Conservation (phyloP, 2,888 invertebrate genomes). For the Rutpela maculata region DNA sequence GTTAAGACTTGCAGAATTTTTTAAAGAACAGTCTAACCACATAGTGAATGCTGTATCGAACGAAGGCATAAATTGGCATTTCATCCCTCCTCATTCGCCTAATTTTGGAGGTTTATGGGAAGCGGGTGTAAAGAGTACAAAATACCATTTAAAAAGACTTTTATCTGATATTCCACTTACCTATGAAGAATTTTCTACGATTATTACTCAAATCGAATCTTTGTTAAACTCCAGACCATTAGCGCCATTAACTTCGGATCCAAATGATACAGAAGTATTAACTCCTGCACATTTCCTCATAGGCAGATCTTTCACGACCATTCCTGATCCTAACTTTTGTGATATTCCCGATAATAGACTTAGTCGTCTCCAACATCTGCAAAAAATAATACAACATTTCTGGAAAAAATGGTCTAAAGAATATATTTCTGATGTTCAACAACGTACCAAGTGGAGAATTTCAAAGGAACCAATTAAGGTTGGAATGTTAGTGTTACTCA, state of each 20-base stretch:
- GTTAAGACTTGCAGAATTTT: background rate
- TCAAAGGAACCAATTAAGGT: too few species aligned
- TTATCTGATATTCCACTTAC: background rate
- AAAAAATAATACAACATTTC: too few species aligned
- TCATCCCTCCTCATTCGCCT: slow-evolving; percentile 46
- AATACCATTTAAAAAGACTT: background rate
- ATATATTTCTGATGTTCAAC: too few species aligned
- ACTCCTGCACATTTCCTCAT: slow-evolving; percentile 33
- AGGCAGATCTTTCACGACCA: background rate
- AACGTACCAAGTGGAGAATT: too few species aligned
- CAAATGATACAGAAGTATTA: slow-evolving; percentile 8
- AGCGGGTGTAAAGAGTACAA: slow-evolving; percentile 38
- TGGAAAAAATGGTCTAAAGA: too few species aligned
- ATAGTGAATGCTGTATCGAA: background rate
- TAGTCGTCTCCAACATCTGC: too few species aligned
- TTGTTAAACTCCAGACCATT: slow-evolving; percentile 19
- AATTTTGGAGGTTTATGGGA: slow-evolving; percentile 43
- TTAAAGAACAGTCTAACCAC: background rate
- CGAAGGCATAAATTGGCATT: slow-evolving; percentile 38
- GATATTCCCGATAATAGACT: too few species aligned
- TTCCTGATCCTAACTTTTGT: slow-evolving; percentile 6
- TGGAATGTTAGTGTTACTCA: too few species aligned
- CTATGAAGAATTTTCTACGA: background rate
- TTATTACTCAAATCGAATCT: background rate
- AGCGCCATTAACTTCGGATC: slow-evolving; percentile 13